Percentiles rank a stretch among this genome's conserved stretches.
Evolutionary conservation across 2,113 vertebrate genomes (phyloP).

Genomic region (Indri indri): DNA sequence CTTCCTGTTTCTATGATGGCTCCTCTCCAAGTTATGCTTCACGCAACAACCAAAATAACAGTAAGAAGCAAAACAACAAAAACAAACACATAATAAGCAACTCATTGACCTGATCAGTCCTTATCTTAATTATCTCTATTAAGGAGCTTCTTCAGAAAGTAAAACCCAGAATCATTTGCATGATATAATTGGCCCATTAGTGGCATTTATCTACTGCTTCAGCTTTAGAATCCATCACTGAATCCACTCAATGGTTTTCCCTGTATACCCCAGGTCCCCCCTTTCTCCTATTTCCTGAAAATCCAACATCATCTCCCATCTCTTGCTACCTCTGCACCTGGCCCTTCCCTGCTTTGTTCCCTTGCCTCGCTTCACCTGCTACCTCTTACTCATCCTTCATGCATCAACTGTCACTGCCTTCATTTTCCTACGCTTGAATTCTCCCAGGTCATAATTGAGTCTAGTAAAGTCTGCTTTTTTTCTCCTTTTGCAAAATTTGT

Average conservation of each 20-base stretch:
- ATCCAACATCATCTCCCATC: neutral
- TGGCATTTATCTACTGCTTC: neutral
- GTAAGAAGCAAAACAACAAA: neutral
- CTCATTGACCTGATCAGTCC: neutral
- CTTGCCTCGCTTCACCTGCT: neutral
- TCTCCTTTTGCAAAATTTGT: neutral
- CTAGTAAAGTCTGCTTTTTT: neutral
- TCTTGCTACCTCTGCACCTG: neutral
- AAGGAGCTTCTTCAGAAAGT: neutral
- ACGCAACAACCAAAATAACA: neutral
- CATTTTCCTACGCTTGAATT: neutral
- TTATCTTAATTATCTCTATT: neutral
- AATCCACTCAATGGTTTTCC: neutral
- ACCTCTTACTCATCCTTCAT: rapidly evolving
- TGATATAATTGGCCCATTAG: neutral
- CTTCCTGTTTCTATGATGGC: neutral
- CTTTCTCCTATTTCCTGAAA: neutral
- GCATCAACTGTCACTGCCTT: neutral
- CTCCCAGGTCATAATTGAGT: neutral
- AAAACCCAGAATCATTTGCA: neutral
- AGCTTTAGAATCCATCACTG: neutral
- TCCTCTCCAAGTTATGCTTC: neutral
- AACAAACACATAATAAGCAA: neutral
- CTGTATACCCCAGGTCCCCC: rapidly evolving
- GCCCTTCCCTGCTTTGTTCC: too few species aligned